Evolutionary conservation across 2,797 vertebrate species (phyloP).

Genomic region (Bradypodion pumilum): DNA sequence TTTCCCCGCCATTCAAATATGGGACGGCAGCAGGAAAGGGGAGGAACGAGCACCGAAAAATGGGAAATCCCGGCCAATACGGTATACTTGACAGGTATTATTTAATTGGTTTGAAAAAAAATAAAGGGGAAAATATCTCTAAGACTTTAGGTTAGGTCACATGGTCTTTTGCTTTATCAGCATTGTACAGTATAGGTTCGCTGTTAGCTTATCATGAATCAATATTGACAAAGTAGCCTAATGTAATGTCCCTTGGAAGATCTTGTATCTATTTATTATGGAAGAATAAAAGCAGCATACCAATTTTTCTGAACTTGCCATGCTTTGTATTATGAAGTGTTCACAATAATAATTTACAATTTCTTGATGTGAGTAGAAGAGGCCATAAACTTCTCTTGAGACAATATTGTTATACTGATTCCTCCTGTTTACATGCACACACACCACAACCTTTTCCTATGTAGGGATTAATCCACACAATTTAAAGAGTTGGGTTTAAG

Average conservation of each 20-base stretch:
- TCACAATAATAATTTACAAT: slow-evolving; percentile 11
- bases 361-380: slow-evolving; percentile 29
- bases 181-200: slow-evolving; percentile 58
- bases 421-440: neutral
- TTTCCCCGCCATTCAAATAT: no score
- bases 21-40: no score
- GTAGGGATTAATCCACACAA: slow-evolving; percentile 52
- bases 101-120: neutral
- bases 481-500: neutral
- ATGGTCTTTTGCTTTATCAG: slow-evolving; percentile 46
- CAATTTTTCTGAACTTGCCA: slow-evolving; percentile 68
- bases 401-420: slow-evolving; percentile 51
- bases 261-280: slow-evolving; percentile 82
- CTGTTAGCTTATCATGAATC: slow-evolving; percentile 76
- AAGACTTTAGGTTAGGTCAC: slow-evolving; percentile 29
- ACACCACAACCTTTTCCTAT: slow-evolving; percentile 36
- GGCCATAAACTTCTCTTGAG: slow-evolving; percentile 28
- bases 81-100: no score
- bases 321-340: slow-evolving; percentile 5
- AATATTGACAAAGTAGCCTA: slow-evolving; percentile 83
- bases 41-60: no score
- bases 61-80: no score
- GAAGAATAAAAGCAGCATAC: slow-evolving; percentile 71
- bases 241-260: slow-evolving; percentile 82
- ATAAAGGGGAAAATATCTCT: no score